A percentile compares a stretch with the other conserved stretches of the same genome.
Conservation (phyloP, 2,888 invertebrate species). For the Schizaphis graminum region DNA sequence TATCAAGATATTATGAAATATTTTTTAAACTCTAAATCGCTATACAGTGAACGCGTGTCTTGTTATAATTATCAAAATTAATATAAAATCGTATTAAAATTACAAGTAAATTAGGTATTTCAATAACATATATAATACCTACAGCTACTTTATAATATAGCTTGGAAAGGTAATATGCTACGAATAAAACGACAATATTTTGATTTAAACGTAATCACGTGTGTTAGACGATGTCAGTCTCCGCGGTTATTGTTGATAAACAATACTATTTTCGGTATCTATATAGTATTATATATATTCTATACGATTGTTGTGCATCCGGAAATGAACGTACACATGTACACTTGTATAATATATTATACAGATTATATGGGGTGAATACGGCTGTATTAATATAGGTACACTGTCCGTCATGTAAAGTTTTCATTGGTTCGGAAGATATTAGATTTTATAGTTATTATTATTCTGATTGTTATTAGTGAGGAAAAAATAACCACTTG, state of each 20-base stretch:
- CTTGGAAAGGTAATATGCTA: not conserved
- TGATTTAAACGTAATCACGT: not conserved
- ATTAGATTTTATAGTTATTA: slow-evolving; percentile 23
- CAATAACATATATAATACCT: not conserved
- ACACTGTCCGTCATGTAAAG: not conserved
- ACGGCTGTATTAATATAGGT: not conserved
- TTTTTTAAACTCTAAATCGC: not conserved
- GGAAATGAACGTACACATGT: not conserved
- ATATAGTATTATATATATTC: too few species aligned
- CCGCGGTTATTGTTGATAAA: not conserved
- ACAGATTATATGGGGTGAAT: not conserved
- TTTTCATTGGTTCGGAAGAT: slow-evolving; percentile 1
- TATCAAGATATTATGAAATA: not conserved
- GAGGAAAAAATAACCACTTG: slow-evolving; percentile 37
- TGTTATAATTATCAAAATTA: not conserved
- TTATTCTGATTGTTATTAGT: slow-evolving; percentile 34
- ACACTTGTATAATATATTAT: not conserved
- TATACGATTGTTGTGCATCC: not conserved
- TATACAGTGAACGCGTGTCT: not conserved
- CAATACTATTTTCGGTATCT: not conserved
- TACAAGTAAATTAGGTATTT: not conserved
- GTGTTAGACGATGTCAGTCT: not conserved
- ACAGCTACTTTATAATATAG: not conserved
- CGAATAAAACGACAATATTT: not conserved
- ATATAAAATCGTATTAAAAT: not conserved